Evolutionary conservation across 2,797 vertebrate species (phyloP).

Genomic region (Monodelphis domestica): DNA sequence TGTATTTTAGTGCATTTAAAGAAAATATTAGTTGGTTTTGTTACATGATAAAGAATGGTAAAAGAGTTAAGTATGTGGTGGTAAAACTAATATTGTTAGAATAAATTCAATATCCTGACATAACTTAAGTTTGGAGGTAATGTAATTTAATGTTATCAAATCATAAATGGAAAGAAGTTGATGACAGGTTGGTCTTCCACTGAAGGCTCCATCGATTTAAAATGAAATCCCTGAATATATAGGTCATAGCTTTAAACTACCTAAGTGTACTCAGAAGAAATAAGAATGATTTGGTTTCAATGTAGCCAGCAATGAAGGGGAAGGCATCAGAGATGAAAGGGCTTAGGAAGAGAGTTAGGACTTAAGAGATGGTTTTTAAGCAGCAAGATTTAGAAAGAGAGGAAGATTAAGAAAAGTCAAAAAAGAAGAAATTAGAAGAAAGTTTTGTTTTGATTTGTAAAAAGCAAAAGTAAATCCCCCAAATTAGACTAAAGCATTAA

Average conservation of each 20-base stretch:
- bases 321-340: neutral
- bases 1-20: neutral
- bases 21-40: neutral
- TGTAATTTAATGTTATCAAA: neutral
- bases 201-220: neutral
- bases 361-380: neutral
- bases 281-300: neutral
- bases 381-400: neutral
- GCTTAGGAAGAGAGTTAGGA: neutral
- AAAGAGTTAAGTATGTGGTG: neutral
- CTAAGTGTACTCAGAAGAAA: neutral
- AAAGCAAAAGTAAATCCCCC: neutral
- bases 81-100: neutral
- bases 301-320: neutral
- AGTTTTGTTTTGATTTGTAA: conserved; percentile 12
- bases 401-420: conserved; percentile 29
- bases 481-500: neutral
- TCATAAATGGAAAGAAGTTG: neutral
- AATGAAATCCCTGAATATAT: neutral
- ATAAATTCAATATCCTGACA: neutral
- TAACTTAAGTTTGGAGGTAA: neutral
- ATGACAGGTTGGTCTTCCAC: neutral
- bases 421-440: neutral
- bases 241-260: neutral
- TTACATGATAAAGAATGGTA: neutral